Conservation (phyloP, 2,113 vertebrate species). For the Anthoscopus minutus region DNA sequence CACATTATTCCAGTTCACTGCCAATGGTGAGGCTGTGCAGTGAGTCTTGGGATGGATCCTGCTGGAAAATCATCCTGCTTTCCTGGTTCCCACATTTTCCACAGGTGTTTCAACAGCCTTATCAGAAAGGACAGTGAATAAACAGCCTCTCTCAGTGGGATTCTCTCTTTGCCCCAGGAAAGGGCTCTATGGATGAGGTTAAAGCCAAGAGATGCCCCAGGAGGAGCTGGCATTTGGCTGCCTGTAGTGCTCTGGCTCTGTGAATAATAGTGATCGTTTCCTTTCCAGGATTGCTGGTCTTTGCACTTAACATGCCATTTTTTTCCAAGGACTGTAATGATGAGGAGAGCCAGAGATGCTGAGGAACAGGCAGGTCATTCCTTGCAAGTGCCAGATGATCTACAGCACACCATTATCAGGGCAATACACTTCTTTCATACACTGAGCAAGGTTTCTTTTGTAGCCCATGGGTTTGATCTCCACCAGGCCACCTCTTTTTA, state of each 20-base stretch:
- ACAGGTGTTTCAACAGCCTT: neutral
- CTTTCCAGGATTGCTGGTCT: neutral
- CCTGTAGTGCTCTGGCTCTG: neutral
- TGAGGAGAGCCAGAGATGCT: constrained; percentile 22
- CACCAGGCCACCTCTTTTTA: neutral
- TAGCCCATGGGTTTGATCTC: constrained; percentile 7
- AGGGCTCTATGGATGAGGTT: neutral
- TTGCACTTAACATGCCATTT: constrained; percentile 9
- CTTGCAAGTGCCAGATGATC: neutral
- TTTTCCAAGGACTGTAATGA: neutral
- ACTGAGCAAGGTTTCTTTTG: neutral
- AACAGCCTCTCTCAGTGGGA: neutral
- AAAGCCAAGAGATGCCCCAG: neutral
- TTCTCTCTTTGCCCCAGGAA: neutral
- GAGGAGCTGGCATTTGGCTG: neutral
- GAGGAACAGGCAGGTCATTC: constrained; percentile 3
- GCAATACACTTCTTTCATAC: neutral
- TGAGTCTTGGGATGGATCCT: neutral
- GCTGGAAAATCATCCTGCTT: neutral
- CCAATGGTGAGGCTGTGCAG: neutral
- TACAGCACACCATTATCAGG: neutral
- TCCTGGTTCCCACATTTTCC: neutral
- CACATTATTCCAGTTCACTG: neutral
- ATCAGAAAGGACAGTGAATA: neutral
- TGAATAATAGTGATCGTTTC: neutral